Conservation (phyloP, 2,113 vertebrate species). For the Spea multiplicata region DNA sequence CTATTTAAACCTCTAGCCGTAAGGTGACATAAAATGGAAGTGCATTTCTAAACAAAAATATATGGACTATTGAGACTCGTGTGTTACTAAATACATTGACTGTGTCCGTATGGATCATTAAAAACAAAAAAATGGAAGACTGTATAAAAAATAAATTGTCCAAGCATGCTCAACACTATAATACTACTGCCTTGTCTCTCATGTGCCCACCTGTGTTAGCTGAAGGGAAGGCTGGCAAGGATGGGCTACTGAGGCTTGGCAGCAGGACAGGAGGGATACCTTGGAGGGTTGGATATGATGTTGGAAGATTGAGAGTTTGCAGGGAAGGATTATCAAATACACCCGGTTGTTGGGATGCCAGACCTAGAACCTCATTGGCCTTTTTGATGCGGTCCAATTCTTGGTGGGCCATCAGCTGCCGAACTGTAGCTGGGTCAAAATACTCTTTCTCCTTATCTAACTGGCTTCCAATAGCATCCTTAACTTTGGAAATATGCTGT, state of each 20-base stretch:
- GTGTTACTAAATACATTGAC: too few relatives aligned
- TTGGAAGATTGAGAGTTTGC: constrained; percentile 93
- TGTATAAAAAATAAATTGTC: too few relatives aligned
- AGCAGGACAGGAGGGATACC: constrained; percentile 95
- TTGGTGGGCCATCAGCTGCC: constrained; percentile 98
- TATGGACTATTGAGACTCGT: too few relatives aligned
- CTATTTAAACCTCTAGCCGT: too few relatives aligned
- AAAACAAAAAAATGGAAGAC: too few relatives aligned
- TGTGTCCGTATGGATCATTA: too few relatives aligned
- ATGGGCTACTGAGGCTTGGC: constrained; percentile 93
- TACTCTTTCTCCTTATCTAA: constrained; percentile 98
- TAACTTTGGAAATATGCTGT: constrained; percentile 98
- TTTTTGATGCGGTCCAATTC: constrained; percentile 99
- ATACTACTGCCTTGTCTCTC: neutral
- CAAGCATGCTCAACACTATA: too few relatives aligned
- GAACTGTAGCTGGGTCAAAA: constrained; percentile 97
- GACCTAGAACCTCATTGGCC: constrained; percentile 95
- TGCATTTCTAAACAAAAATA: too few relatives aligned
- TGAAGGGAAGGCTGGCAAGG: constrained; percentile 94
- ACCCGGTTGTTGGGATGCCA: constrained; percentile 88
- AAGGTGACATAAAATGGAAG: too few relatives aligned
- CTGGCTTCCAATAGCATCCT: constrained; percentile 98
- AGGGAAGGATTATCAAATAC: constrained; percentile 92
- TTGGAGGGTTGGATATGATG: constrained; percentile 89
- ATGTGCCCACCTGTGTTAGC: constrained; percentile 91